phyloP scores from a whole-genome alignment of 1,140 invertebrate genomes.

The Nylanderia fulva region DNA sequence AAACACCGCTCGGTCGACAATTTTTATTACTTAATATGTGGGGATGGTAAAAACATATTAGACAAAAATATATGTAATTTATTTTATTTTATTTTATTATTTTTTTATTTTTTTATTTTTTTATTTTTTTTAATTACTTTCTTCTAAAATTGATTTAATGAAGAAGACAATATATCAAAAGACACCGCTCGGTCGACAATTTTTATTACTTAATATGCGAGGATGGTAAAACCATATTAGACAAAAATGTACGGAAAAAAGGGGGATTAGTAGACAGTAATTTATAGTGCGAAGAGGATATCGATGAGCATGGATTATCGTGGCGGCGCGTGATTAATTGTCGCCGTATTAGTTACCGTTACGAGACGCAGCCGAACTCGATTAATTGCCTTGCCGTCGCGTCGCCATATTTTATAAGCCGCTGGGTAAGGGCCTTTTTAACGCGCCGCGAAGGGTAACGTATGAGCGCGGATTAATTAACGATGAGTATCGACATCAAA shows the following conservation, averaged over 20 bases:
- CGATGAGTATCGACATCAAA: conserved; percentile 32
- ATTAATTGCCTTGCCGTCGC: conserved; percentile 68
- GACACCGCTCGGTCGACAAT: background rate
- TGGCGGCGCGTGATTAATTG: conserved; percentile 69
- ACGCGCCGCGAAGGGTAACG: background rate
- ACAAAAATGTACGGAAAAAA: conserved; percentile 23
- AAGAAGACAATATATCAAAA: no score
- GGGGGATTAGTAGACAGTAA: conserved; percentile 44
- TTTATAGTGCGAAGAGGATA: conserved; percentile 60
- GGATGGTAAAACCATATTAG: conserved; percentile 15
- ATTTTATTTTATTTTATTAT: no score
- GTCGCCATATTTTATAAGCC: conserved; percentile 15
- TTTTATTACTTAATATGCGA: conserved; percentile 7
- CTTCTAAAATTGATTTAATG: background rate
- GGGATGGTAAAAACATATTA: no score
- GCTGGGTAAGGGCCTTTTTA: conserved; percentile 59
- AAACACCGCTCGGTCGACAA: no score
- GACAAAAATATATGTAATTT: no score
- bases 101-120: no score
- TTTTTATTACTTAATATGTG: no score
- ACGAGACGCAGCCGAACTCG: conserved; percentile 64
- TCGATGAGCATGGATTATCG: conserved; percentile 69
- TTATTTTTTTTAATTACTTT: no score
- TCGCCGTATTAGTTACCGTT: conserved; percentile 67
- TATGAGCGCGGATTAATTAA: conserved; percentile 53